Evolutionary conservation across 64 coral and sea anemone genomes (phyloP).

Genomic region (Exaiptasia diaphana): DNA sequence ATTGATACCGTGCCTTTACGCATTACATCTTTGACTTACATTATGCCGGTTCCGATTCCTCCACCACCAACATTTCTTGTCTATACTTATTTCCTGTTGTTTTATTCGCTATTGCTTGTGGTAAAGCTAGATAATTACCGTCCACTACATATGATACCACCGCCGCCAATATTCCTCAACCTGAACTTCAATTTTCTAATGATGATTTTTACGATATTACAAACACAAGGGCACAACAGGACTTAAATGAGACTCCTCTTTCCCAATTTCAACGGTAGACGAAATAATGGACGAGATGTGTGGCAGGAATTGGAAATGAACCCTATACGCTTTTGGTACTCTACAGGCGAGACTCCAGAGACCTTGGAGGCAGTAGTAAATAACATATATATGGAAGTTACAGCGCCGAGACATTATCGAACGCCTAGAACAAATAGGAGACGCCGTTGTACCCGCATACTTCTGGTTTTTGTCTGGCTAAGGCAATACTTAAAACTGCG

Average conservation of each 20-base stretch:
- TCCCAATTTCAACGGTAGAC: not conserved
- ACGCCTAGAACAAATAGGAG: not conserved
- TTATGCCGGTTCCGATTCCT: too few relatives aligned
- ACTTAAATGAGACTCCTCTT: not conserved
- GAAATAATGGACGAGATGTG: not conserved
- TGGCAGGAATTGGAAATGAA: not conserved
- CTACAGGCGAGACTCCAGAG: conserved; percentile 12
- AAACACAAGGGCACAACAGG: too few relatives aligned
- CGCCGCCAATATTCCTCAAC: too few relatives aligned
- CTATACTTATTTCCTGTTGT: too few relatives aligned
- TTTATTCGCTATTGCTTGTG: too few relatives aligned
- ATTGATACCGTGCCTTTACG: too few relatives aligned
- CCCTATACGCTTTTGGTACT: conserved; percentile 1
- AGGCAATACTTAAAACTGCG: conserved; percentile 4
- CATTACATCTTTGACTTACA: too few relatives aligned
- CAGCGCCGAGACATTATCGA: not conserved
- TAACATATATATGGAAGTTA: not conserved
- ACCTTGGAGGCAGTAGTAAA: not conserved
- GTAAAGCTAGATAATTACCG: too few relatives aligned
- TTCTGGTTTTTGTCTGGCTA: not conserved
- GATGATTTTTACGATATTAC: too few relatives aligned
- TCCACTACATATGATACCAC: too few relatives aligned
- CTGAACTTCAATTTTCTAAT: too few relatives aligned
- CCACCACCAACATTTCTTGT: too few relatives aligned
- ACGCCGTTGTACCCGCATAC: not conserved